Evolutionary conservation across 2,888 invertebrate species (phyloP).

Genomic region (Synergus umbraculus): DNA sequence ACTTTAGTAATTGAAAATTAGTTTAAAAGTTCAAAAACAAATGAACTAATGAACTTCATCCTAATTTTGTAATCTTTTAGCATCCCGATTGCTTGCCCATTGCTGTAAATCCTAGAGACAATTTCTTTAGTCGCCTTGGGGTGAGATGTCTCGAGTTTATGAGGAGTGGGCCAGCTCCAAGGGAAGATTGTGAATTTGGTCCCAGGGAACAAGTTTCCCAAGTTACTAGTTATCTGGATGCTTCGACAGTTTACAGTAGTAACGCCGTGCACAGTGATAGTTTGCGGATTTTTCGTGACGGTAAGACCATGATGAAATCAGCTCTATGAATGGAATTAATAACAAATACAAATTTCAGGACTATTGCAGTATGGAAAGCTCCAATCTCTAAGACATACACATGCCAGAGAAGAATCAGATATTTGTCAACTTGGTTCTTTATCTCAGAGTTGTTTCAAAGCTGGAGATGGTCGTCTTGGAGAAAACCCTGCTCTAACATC

Average conservation of each 20-base stretch:
- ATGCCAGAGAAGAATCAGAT: conserved; percentile 82
- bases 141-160: conserved; percentile 90
- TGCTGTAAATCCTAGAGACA: conserved; percentile 84
- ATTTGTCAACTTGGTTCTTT: conserved; percentile 86
- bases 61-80: conserved; percentile 69
- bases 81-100: conserved; percentile 94
- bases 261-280: conserved; percentile 82
- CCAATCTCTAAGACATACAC: conserved; percentile 80
- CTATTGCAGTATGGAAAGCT: conserved; percentile 81
- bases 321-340: background rate
- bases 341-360: conserved; percentile 61
- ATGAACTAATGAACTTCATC: too few relatives aligned
- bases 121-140: conserved; percentile 85
- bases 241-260: conserved; percentile 89
- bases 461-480: conserved; percentile 88
- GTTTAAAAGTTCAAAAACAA: background rate
- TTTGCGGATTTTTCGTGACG: conserved; percentile 87
- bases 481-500: conserved; percentile 90
- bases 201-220: conserved; percentile 92
- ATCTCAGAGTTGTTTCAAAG: conserved; percentile 86
- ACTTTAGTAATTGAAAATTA: background rate
- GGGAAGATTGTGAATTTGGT: conserved; percentile 88
- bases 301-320: conserved; percentile 76
- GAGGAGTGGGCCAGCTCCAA: conserved; percentile 88
- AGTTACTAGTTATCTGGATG: conserved; percentile 89